phyloP scores from a whole-genome alignment of 1,140 invertebrate genomes.

The Euura lappo region DNA sequence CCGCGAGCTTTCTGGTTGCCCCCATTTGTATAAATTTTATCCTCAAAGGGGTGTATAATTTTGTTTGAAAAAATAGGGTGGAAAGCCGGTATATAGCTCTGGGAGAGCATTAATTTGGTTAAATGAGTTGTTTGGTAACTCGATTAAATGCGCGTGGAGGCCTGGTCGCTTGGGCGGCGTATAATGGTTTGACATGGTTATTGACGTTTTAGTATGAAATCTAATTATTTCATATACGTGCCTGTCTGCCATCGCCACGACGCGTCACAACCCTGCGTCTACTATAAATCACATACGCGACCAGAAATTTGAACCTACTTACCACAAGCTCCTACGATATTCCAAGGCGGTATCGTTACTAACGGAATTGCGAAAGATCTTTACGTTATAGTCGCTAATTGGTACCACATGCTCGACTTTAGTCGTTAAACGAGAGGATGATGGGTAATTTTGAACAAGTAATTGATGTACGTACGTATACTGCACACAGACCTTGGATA shows the following conservation, averaged over 20 bases:
- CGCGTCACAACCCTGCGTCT: background rate
- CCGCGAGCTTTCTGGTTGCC: too few relatives aligned
- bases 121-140: slow-evolving; percentile 62
- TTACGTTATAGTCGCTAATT: too few relatives aligned
- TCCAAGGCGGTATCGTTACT: too few relatives aligned
- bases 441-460: too few relatives aligned
- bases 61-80: slow-evolving; percentile 57
- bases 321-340: too few relatives aligned
- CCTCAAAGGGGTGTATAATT: slow-evolving; percentile 44
- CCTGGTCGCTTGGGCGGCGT: slow-evolving; percentile 45
- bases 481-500: too few relatives aligned
- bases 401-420: too few relatives aligned
- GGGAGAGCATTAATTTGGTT: slow-evolving; percentile 55
- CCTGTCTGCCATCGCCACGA: slow-evolving; percentile 39
- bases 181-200: slow-evolving; percentile 60
- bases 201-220: slow-evolving; percentile 59
- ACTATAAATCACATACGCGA: background rate
- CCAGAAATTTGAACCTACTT: too few relatives aligned
- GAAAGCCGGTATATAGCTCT: background rate
- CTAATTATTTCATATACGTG: slow-evolving; percentile 59
- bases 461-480: too few relatives aligned
- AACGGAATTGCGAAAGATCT: too few relatives aligned
- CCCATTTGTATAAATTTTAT: too few relatives aligned
- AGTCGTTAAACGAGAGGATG: too few relatives aligned
- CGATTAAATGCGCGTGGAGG: slow-evolving; percentile 53